Base-by-base conservation (phyloP, 2,797 vertebrate genomes). In the Acipenser oxyrinchus region DNA sequence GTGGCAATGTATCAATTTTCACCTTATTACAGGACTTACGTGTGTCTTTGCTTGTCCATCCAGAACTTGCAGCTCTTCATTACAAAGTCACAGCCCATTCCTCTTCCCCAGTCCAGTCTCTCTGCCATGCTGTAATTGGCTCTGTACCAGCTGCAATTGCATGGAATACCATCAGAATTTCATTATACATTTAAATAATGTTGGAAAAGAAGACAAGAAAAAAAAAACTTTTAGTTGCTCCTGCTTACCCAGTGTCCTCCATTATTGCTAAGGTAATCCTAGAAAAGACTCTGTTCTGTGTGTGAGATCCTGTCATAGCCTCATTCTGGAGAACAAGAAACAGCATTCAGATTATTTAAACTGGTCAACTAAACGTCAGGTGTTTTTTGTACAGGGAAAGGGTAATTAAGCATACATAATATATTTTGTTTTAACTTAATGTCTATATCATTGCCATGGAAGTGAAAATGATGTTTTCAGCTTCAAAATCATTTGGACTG, bases 301-400 rank as follows among this genome's bases (percentile, higher is more conserved):
- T 98, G 75, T 99, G 96, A 64, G 96, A 97, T 79, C 96, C 96
- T 6, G 96, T 98, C 96, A 99, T 99, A 0, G 96, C 96, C 88
- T 99, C 96, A 72, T 99, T 98, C 96, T 99, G 88, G 75, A 87
- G 83, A 75, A 71, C 13, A 60, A 10, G 52, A 70, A 68, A 51
- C 51, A 52, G n/a, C 48, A 49, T 18, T 37, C 3, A 37, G 37
- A 37, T 4, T 37, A 37, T 37, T 37, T 37, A 37, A 37, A 37
- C 37, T 37, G 3, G 37, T 4, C 37, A 37, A 4, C 37, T 37
- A 37, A 37, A 37, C 5, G 37, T 5, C 37, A 37, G 37, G 37
- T 37, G 37, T 18, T 18, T 18, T 18, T 18, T 18, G 18, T 18
- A 18, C 18, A 18, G 18, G 18, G 18, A 18, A 18, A 18, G 4